Evolutionary conservation across 2,888 invertebrate genomes (phyloP).

Genomic region (Hanleya hanleyi): DNA sequence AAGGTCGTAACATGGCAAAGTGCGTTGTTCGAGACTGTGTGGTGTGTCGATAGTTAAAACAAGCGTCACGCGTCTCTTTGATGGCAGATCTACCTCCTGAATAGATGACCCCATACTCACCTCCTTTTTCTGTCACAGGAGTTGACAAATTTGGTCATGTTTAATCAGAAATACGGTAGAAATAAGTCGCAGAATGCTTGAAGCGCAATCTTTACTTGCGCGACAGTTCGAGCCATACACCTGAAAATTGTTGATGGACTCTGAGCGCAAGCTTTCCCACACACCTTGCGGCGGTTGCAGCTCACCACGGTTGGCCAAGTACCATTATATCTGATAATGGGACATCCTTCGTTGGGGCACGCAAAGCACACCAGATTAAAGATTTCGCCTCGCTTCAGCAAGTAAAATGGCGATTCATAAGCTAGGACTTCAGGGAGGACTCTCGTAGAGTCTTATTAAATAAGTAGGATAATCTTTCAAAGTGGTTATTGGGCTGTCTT

Average conservation of each 20-base stretch:
- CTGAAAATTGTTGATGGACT: constrained; percentile 24
- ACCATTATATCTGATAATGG: constrained; percentile 20
- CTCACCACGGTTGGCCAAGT: constrained; percentile 20
- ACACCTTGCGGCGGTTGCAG: constrained; percentile 17
- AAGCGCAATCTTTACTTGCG: constrained; percentile 22
- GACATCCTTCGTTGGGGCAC: neutral
- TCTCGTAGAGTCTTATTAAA: no score
- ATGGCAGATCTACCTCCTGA: constrained; percentile 15
- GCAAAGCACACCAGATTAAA: neutral
- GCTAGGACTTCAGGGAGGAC: no score
- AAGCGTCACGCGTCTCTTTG: neutral
- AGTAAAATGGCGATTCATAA: constrained; percentile 18
- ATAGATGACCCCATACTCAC: neutral
- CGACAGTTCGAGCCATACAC: constrained; percentile 17
- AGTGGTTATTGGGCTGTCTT: no score
- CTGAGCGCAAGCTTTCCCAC: constrained; percentile 19
- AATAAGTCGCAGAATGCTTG: constrained; percentile 16
- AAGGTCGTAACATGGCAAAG: constrained; percentile 9
- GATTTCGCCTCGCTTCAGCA: constrained; percentile 9
- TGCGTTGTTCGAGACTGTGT: no score
- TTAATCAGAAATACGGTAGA: neutral
- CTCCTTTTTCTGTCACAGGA: constrained; percentile 16
- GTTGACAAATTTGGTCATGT: constrained; percentile 21
- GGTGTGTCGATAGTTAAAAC: constrained; percentile 7
- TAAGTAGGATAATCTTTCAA: no score